Base-by-base conservation (phyloP, 2,888 invertebrate species). In the Chaitophorus viminalis region DNA sequence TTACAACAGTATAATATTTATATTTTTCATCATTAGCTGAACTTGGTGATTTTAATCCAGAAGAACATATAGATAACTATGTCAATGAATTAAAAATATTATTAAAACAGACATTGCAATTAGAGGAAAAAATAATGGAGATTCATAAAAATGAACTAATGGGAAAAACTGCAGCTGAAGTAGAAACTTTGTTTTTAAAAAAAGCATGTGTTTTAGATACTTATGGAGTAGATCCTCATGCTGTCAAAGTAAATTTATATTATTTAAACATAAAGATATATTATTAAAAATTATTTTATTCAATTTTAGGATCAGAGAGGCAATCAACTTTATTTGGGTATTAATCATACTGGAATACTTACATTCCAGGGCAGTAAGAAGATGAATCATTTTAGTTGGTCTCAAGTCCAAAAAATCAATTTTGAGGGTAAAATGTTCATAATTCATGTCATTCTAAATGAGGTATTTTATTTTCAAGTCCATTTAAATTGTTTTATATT, bases 361-460 rank as follows among this genome's bases (percentile, higher is more conserved):
- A 98, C 98, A 82, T 98, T 98, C 92, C 97, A 98, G 92, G 97
- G 97, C 77, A 97, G 96, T 90, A 94, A 96, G 90, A 96, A 98
- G 91, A 96, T 97, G 6, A 96, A 98, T 91, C 97, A 98, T 92
- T 98, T 98, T 92, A 96, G 96, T 91, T 99, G 99, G 99, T 94
- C 94, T 89, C 98, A 98, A 92, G 96, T 99, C 82, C 96, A 97
- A 91, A 98, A 98, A 92, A 96, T 99, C 90, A 98, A 99, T 92
- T 99, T 97, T 91, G 98, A 98, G 91, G 98, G 98, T 36, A 96
- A 98, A 92, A 98, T 99, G 97, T 98, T 99, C 91, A 98, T 98
- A 90, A 96, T 98, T 86, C 98, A 98, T 92, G 93, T 98, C 89
- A 96, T 96, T 91, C 96, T 97, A 91, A 96, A 96, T 88, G 98